These are phyloP conservation scores for Siderastrea siderea DNA, from an alignment of 92 coral and sea anemone species.

Conservation along the genomic window DNA sequence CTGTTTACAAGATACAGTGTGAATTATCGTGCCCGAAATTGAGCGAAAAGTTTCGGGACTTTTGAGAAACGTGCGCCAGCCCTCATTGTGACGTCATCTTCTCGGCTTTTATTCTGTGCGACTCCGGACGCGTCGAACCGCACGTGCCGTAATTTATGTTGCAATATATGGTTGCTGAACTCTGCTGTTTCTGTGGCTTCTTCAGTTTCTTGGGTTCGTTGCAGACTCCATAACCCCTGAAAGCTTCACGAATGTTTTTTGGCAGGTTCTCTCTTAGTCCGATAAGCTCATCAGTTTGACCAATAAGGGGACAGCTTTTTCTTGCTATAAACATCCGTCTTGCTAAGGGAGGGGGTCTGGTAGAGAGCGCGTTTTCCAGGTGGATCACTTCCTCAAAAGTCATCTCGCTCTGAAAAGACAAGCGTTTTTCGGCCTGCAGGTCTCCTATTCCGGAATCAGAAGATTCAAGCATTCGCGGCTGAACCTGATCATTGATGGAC, in stretches of 20 bases:
- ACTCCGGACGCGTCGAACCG: background rate
- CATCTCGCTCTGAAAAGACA: background rate
- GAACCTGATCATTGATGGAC: background rate
- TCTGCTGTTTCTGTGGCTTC: background rate
- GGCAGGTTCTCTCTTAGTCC: background rate
- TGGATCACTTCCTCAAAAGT: slow-evolving; percentile 10
- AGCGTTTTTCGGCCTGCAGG: background rate
- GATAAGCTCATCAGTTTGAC: background rate
- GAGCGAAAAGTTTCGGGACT: too few species aligned
- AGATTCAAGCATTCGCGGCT: background rate
- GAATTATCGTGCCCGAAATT: too few species aligned
- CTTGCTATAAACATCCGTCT: background rate
- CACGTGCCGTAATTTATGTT: background rate
- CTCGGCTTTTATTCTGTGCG: background rate
- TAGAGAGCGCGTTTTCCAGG: background rate
- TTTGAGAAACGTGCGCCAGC: too few species aligned
- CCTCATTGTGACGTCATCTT: background rate
- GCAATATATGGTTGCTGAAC: background rate
- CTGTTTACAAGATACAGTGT: too few species aligned
- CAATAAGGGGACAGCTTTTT: background rate
- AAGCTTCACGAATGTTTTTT: background rate
- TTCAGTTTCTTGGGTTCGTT: background rate
- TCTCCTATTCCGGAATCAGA: background rate
- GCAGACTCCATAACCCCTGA: slow-evolving; percentile 9
- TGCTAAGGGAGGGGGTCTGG: background rate